Percentiles rank a stretch among this genome's conserved stretches.
Conservation (phyloP, 2,888 invertebrate species). For the Hemicrepidius hirtus region DNA sequence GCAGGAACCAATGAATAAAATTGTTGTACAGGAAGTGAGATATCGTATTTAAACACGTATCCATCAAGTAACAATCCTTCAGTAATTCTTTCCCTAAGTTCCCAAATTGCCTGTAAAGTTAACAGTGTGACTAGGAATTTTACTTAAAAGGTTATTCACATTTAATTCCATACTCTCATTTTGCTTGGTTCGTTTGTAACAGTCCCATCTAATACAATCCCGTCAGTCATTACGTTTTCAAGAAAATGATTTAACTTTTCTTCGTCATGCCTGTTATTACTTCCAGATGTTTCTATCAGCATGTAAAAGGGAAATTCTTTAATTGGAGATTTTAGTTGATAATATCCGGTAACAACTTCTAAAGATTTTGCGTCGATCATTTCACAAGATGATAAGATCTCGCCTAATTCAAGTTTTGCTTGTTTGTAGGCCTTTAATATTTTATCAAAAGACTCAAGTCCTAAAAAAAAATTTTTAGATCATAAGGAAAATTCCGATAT, state of each 20-base stretch:
- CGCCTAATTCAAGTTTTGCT: constrained; percentile 86
- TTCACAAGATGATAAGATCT: constrained; percentile 97
- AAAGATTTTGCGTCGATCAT: constrained; percentile 89
- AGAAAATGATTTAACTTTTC: constrained; percentile 90
- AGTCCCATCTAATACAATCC: constrained; percentile 87
- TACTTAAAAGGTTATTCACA: constrained; percentile 3
- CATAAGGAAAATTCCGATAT: not conserved
- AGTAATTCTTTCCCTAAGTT: constrained; percentile 88
- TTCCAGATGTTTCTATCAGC: constrained; percentile 92
- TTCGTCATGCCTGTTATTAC: constrained; percentile 87
- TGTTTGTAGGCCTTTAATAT: constrained; percentile 84
- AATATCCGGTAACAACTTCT: constrained; percentile 78
- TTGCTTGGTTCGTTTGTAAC: constrained; percentile 88
- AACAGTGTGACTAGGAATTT: constrained; percentile 27
- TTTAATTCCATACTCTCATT: constrained; percentile 77
- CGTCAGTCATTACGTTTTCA: constrained; percentile 81
- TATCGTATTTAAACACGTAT: constrained; percentile 96
- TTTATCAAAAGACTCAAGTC: constrained; percentile 85
- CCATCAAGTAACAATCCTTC: constrained; percentile 86
- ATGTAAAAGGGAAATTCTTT: constrained; percentile 86
- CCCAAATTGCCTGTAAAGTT: constrained; percentile 83
- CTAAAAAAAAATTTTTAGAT: constrained; percentile 70
- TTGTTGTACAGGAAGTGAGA: constrained; percentile 88
- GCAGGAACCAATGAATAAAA: constrained; percentile 91
- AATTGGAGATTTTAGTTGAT: constrained; percentile 78